Percentiles rank a stretch among this genome's conserved stretches.
Evolutionary conservation across 2,888 invertebrate species (phyloP).

Genomic region (Aquatica leii): DNA sequence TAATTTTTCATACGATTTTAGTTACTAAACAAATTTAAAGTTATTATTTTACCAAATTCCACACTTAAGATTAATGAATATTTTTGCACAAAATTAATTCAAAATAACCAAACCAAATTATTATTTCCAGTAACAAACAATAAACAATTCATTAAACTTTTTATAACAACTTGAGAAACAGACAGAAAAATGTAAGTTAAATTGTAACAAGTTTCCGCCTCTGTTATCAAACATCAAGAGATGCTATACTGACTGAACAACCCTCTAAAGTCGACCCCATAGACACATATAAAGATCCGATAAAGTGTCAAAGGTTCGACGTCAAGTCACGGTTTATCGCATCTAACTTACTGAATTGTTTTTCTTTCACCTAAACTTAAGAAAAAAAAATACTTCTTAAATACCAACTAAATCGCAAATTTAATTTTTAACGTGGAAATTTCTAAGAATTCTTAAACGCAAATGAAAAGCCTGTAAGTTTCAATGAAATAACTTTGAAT

Average conservation of each 20-base stretch:
- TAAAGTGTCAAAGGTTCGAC: conserved; percentile 45
- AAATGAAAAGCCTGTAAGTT: conserved; percentile 36
- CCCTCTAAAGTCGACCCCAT: conserved; percentile 40
- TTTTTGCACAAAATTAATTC: no score
- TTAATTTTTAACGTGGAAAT: background rate
- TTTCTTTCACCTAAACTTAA: conserved; percentile 9
- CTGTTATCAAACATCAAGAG: conserved; percentile 42
- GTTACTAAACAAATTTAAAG: no score
- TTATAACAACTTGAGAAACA: no score
- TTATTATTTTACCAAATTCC: no score
- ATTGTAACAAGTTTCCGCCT: conserved; percentile 42
- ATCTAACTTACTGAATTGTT: conserved; percentile 38
- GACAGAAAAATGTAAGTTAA: conserved; percentile 42
- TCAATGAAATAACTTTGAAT: conserved; percentile 39
- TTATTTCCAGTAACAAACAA: no score
- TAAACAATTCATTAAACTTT: no score
- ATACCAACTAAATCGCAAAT: background rate
- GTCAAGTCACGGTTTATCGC: conserved; percentile 41
- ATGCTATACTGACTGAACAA: conserved; percentile 39
- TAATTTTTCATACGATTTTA: no score
- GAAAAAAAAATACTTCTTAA: background rate
- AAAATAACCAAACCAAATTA: no score
- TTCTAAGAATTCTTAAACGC: no score
- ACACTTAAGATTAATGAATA: no score
- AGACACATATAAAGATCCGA: conserved; percentile 43